Evolutionary conservation across 2,797 vertebrate genomes (phyloP).

Genomic region (Ctenochaetus hawaiiensis): DNA sequence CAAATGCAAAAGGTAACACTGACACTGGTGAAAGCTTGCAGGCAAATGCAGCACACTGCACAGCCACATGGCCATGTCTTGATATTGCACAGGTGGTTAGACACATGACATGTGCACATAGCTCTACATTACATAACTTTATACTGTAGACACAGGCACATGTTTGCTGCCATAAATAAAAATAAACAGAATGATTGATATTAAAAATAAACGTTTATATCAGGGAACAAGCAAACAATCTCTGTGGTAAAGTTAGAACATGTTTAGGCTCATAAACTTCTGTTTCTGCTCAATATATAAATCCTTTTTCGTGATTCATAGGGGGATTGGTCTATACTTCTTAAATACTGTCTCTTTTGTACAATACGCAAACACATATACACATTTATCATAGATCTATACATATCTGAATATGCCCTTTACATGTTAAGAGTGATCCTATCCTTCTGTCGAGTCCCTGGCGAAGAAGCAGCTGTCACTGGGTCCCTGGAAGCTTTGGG

Average conservation of each 20-base stretch:
- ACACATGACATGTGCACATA: slow-evolving; percentile 60
- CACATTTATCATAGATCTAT: slow-evolving; percentile 78
- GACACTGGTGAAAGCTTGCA: slow-evolving; percentile 24
- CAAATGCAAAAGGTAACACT: slow-evolving; percentile 5
- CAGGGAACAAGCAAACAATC: slow-evolving; percentile 50
- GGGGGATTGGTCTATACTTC: slow-evolving; percentile 60
- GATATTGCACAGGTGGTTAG: slow-evolving; percentile 77
- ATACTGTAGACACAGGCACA: slow-evolving; percentile 70
- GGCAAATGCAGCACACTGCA: slow-evolving; percentile 36
- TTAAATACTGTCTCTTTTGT: slow-evolving; percentile 80
- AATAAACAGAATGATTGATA: slow-evolving; percentile 59
- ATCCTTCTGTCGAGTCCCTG: slow-evolving; percentile 89
- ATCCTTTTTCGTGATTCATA: slow-evolving; percentile 56
- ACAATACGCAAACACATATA: slow-evolving; percentile 76
- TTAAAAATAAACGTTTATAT: slow-evolving; percentile 64
- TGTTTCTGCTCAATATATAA: slow-evolving; percentile 45
- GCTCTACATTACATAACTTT: slow-evolving; percentile 60
- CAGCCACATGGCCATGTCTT: slow-evolving; percentile 35
- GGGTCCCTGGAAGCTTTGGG: slow-evolving; percentile 78
- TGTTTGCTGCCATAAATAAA: slow-evolving; percentile 70
- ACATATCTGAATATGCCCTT: slow-evolving; percentile 75
- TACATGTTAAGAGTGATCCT: slow-evolving; percentile 50
- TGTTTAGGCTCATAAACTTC: slow-evolving; percentile 37
- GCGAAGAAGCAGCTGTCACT: slow-evolving; percentile 75
- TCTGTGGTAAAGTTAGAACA: slow-evolving; percentile 29